Percentiles rank a stretch among this genome's conserved stretches.
Evolutionary conservation across 2,888 invertebrate genomes (phyloP).

Genomic region (Odontomyia ornata): DNA sequence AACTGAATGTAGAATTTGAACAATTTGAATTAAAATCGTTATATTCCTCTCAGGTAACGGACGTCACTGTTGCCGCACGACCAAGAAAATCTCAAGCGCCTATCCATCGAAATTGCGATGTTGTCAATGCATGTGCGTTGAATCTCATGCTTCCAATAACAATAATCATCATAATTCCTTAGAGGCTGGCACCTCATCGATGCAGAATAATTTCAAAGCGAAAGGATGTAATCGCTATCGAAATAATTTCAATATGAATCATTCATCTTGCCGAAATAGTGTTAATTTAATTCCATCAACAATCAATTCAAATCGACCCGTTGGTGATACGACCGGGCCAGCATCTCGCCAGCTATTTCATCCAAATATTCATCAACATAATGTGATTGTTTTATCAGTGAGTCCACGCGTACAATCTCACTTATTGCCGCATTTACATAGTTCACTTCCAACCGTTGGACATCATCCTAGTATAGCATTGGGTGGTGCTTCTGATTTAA

Average conservation of each 20-base stretch:
- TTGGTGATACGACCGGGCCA: background rate
- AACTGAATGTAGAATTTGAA: background rate
- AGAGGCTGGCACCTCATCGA: background rate
- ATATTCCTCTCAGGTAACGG: constrained; percentile 50
- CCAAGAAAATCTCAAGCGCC: background rate
- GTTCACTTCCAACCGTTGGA: background rate
- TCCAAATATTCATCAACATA: background rate
- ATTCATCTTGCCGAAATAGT: background rate
- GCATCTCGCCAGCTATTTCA: background rate
- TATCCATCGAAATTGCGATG: constrained; percentile 56
- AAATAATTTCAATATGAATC: background rate
- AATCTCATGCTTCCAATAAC: constrained; percentile 46
- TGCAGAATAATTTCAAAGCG: background rate
- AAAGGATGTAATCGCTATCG: background rate
- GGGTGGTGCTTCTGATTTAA: background rate
- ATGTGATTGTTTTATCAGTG: constrained; percentile 5
- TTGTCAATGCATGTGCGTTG: constrained; percentile 60
- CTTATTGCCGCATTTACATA: background rate
- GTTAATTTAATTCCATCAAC: background rate
- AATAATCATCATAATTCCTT: background rate
- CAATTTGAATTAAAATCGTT: background rate
- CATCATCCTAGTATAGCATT: background rate
- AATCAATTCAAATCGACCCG: background rate
- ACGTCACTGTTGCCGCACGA: constrained; percentile 52
- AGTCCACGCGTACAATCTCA: background rate